Percentiles rank a stretch among this genome's conserved stretches.
phyloP scores from a whole-genome alignment of 2,113 vertebrate species.

The Plecturocebus donacophilus region DNA sequence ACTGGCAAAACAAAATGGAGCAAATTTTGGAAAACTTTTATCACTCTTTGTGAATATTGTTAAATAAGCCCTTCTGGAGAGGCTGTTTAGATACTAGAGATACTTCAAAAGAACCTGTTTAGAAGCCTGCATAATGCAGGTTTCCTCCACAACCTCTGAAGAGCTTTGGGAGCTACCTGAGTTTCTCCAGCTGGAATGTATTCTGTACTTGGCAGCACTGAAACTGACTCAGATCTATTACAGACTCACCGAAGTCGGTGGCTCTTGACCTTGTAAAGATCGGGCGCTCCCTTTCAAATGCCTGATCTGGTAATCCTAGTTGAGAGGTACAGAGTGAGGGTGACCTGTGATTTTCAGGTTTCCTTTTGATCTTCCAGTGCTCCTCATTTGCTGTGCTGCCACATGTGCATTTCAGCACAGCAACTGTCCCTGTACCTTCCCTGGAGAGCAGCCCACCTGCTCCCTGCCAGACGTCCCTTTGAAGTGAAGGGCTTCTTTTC shows the following conservation, averaged over 20 bases:
- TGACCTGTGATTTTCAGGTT: constrained; percentile 33
- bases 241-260: neutral
- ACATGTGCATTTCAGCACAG: constrained; percentile 58
- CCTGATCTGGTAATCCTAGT: constrained; percentile 10
- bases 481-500: constrained; percentile 60
- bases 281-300: constrained; percentile 56
- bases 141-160: neutral
- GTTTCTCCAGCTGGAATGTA: neutral
- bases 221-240: neutral
- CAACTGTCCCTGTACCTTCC: constrained; percentile 60
- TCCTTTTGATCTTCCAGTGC: constrained; percentile 73
- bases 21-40: neutral
- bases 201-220: neutral
- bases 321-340: constrained; percentile 43
- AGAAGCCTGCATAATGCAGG: neutral
- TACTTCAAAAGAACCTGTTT: neutral
- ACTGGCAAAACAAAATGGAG: neutral
- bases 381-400: neutral
- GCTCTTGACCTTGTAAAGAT: constrained; percentile 65
- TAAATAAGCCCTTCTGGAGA: neutral
- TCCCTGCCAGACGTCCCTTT: constrained; percentile 42
- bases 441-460: constrained; percentile 63
- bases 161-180: neutral
- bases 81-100: neutral
- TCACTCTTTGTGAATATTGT: neutral